Percentiles rank a stretch among this genome's conserved stretches.
These are phyloP conservation scores for Leucozona laternaria DNA, from an alignment of 2,888 invertebrate species.

Conservation along the genomic window DNA sequence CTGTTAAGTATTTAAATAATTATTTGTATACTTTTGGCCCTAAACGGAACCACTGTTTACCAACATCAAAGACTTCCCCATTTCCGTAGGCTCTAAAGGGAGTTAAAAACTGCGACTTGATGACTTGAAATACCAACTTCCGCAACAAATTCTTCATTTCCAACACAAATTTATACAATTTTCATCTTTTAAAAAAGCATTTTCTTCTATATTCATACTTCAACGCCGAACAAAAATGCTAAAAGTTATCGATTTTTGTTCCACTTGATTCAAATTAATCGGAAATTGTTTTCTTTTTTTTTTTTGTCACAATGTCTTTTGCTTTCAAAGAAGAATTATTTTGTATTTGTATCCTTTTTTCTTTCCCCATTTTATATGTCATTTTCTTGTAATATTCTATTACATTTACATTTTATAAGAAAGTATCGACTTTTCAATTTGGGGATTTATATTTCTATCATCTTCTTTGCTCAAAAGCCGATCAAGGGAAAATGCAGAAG, in stretches of 20 bases:
- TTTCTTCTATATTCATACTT: background rate
- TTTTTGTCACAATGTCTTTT: background rate
- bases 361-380: background rate
- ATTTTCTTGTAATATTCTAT: slow-evolving; percentile 4
- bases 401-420: slow-evolving; percentile 12
- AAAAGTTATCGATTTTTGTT: background rate
- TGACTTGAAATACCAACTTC: background rate
- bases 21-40: too few relatives aligned
- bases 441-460: slow-evolving; percentile 11
- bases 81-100: too few relatives aligned
- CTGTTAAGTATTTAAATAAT: too few relatives aligned
- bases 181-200: background rate
- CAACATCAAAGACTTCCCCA: too few relatives aligned
- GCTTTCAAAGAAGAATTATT: background rate
- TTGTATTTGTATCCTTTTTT: slow-evolving; percentile 1
- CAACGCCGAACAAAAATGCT: background rate
- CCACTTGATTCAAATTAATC: background rate
- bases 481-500: background rate
- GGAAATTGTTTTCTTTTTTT: background rate
- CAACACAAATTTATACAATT: background rate
- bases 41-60: background rate
- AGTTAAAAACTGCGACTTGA: background rate
- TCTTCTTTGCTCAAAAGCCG: slow-evolving; percentile 7
- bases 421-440: slow-evolving; percentile 11
- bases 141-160: background rate